Conservation (phyloP, 2,113 vertebrate genomes). For the Cervus canadensis region DNA sequence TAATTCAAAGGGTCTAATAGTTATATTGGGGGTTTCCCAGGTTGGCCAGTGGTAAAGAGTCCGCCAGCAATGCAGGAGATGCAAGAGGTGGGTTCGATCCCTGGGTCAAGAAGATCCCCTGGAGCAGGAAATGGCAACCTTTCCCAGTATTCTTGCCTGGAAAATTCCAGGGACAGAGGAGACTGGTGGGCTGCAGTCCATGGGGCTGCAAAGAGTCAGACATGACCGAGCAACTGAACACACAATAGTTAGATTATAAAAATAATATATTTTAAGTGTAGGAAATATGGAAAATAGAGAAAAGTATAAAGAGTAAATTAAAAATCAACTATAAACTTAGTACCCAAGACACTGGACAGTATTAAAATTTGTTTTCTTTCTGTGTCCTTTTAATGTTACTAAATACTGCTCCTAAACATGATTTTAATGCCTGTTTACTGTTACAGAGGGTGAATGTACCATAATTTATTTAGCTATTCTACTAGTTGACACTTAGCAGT, state of each 20-base stretch:
- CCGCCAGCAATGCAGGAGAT: neutral
- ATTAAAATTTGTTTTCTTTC: conserved; percentile 15
- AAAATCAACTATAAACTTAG: neutral
- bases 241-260: neutral
- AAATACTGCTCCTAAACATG: neutral
- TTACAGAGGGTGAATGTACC: neutral
- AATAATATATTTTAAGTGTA: neutral
- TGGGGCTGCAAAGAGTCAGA: neutral
- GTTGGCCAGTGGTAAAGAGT: neutral
- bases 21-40: neutral
- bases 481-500: neutral
- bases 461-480: conserved; percentile 30
- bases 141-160: neutral
- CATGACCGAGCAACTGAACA: neutral
- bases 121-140: neutral
- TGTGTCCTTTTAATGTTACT: neutral
- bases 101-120: neutral
- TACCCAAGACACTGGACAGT: neutral
- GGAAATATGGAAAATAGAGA: neutral
- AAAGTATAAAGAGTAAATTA: neutral
- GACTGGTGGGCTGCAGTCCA: neutral
- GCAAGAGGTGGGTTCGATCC: neutral
- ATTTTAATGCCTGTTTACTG: neutral
- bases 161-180: neutral
- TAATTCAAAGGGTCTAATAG: neutral